Evolutionary conservation across 1,140 invertebrate species (phyloP), one percentile per base, ranked within the genome.

Genomic region (Aporrectodea caliginosa): DNA sequence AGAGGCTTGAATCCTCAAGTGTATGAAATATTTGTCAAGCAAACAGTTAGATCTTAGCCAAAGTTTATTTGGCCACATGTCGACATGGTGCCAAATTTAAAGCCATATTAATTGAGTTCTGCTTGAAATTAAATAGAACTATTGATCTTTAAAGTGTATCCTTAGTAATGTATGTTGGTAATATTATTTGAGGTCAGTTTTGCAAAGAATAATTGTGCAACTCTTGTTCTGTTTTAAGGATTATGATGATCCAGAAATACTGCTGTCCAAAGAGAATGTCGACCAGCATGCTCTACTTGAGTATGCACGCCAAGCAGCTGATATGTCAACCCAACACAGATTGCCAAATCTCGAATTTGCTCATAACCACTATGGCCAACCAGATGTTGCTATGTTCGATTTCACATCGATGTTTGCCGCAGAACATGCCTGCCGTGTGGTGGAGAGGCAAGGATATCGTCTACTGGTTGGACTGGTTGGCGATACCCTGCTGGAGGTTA

Each of bases 371-470:
- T 98, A 97, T 86, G 95, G 96, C 0, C 94, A 98, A 86, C 94
- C 96, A 1, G 98, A 99, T 89, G 95, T 99, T 0, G 96, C 97
- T n/a, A 96, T 99, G 92, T 99, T 99, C 89, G 98, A 99, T 88
- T 99, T 99, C 86, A 99, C 98, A 0, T 97, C 96, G 0, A 97
- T 99, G 94, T 99, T 96, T 89, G 94, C 95, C 1, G 95, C 98
- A 0, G 95, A 98, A 88, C 97, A 98, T 90, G 94, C 96, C 31
- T 78, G 77, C 82, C 90, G 94, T 78, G 91, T 96, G 22, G 84
- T 95, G 0, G 92, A 97, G 86, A 90, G 93, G 75, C 89, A 92
- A 80, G 93, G 93, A 0, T 92, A 94, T 81, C 91, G 92, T 73
- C 88, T 99, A 1, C 88, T 99, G 0, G 93, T 94, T 89, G 93